Conservation (phyloP, 2,888 invertebrate genomes). For the Polyommatus iphigenia region DNA sequence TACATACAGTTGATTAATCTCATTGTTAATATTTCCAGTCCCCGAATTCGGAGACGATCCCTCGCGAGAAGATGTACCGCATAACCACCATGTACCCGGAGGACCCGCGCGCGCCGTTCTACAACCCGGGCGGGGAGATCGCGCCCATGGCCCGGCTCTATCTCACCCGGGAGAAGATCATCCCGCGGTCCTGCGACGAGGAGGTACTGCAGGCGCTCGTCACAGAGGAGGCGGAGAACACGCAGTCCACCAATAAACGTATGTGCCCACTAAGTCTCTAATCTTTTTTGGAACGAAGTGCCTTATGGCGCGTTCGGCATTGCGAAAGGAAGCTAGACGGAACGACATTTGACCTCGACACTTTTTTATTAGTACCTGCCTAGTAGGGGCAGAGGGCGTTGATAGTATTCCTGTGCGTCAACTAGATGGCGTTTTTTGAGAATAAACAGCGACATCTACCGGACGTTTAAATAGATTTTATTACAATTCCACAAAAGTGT, state of each 20-base stretch:
- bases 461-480: no score
- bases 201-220: conserved; percentile 79
- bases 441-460: no score
- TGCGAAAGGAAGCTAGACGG: no score
- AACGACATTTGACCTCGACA: no score
- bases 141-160: conserved; percentile 91
- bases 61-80: conserved; percentile 90
- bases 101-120: conserved; percentile 96
- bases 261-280: conserved; percentile 41
- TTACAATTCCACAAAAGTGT: no score
- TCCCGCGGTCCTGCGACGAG: conserved; percentile 87
- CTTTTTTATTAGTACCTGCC: no score
- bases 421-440: no score
- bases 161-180: conserved; percentile 86
- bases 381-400: no score
- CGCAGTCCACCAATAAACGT: conserved; percentile 85
- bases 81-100: conserved; percentile 96
- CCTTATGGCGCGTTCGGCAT: no score
- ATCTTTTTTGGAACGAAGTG: no score
- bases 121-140: conserved; percentile 86
- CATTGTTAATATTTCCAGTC: conserved; percentile 75
- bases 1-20: no score
- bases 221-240: conserved; percentile 84
- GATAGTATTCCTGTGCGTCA: no score
- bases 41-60: conserved; percentile 87